phyloP scores from a whole-genome alignment of 2,888 invertebrate species.

The Bembecia ichneumoniformis region DNA sequence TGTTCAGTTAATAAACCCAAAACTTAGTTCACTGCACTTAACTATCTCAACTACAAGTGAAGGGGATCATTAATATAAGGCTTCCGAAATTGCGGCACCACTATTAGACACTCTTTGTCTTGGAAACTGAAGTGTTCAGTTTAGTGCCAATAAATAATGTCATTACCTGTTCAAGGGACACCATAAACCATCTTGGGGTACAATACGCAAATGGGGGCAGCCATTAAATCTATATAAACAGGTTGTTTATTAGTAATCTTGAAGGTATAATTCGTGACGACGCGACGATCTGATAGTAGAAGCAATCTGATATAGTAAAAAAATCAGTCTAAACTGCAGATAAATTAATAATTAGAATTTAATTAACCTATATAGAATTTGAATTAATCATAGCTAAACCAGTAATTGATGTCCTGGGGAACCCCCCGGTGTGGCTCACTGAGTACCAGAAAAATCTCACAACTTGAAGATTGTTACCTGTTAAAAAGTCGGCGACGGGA shows the following conservation, averaged over 20 bases:
- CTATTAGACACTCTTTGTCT: slow-evolving; percentile 6
- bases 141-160: slow-evolving; percentile 62
- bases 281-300: too few species aligned
- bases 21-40: background rate
- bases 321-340: too few species aligned
- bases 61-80: background rate
- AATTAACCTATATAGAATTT: too few species aligned
- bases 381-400: too few species aligned
- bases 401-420: too few species aligned
- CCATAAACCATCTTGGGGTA: slow-evolving; percentile 51
- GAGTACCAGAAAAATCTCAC: too few species aligned
- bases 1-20: background rate
- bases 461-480: too few species aligned
- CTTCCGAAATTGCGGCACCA: background rate
- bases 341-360: too few species aligned
- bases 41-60: background rate
- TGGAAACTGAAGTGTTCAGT: slow-evolving; percentile 8
- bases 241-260: slow-evolving; percentile 39
- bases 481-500: too few species aligned
- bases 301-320: too few species aligned
- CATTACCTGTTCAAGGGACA: slow-evolving; percentile 60
- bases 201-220: slow-evolving; percentile 59
- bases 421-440: too few species aligned
- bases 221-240: slow-evolving; percentile 58
- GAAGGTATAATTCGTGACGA: background rate